Conservation (phyloP, 2,113 vertebrate species). For the Bos indicus region DNA sequence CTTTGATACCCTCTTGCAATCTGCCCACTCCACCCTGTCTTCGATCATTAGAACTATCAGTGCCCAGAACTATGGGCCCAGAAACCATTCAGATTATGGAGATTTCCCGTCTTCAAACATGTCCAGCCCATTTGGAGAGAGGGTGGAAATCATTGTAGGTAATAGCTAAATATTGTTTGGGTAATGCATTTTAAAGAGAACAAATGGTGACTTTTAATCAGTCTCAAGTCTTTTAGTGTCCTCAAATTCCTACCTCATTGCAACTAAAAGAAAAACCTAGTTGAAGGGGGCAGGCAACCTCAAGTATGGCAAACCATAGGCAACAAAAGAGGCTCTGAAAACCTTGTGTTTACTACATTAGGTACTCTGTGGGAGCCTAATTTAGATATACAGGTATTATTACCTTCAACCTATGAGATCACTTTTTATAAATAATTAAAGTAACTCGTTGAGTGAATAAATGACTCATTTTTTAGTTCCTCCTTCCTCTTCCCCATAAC, state of each 20-base stretch:
- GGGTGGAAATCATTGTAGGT: not conserved
- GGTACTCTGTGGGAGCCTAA: not conserved
- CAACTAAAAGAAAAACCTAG: not conserved
- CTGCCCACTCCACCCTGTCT: not conserved
- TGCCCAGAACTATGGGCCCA: not conserved
- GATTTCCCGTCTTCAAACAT: not conserved
- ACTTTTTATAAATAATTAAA: not conserved
- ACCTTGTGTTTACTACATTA: not conserved
- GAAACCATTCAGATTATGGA: not conserved
- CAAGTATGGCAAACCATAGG: not conserved
- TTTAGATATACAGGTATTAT: not conserved
- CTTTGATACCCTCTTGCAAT: not conserved
- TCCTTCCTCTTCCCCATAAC: not conserved
- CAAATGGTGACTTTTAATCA: not conserved
- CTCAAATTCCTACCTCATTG: not conserved
- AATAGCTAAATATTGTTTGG: not conserved
- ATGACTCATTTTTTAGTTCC: not conserved
- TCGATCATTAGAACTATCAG: not conserved
- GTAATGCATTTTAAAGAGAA: slow-evolving; percentile 27
- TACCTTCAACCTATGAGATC: not conserved
- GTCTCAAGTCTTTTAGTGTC: not conserved
- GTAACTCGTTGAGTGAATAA: not conserved
- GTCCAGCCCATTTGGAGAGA: not conserved
- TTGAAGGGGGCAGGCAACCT: not conserved
- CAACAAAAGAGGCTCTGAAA: not conserved